Base-by-base conservation (phyloP, 2,888 invertebrate genomes). In the Branchipolynoe longqiensis region DNA sequence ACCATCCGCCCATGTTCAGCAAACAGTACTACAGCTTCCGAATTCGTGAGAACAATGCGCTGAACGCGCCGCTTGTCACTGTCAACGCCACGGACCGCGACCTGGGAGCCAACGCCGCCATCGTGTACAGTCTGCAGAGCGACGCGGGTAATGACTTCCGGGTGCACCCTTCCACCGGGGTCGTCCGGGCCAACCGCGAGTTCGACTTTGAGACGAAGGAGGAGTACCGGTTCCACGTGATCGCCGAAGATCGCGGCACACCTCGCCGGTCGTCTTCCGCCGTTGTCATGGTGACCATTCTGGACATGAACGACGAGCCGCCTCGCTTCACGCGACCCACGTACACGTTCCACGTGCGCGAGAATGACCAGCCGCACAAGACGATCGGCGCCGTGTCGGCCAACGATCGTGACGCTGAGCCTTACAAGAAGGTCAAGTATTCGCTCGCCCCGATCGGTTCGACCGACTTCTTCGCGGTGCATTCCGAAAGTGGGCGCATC, bases 1-100 rank as follows among this genome's bases (percentile, higher is more conserved):
- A 98, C 94, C 98, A 98, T 93, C 96, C 97, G 92, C 98, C 98
- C 0, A 95, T 96, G 82, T 98, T 98, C 93, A 96, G 87, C 6
- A 81, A 88, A 28, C 33, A 69, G n/a, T 86, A 83, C 6, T 90
- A 90, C 74, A 85, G 85, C 22, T 88, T 88, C 48, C 87, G 87
- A 28, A 84, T 91, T 1, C 84, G 85, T 64, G 92, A 92, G 86
- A 90, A 91, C 64, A 90, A 89, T 28, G 64, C 78, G 6, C 82
- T 87, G 28, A 89, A 89, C n/a, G 86, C 88, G 40, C 82, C 96
- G 12, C 97, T 98, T 0, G 96, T 96, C 1, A 96, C 96, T 88
- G 96, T 98, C 2, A 95, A 96, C 58, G 98, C 98, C 0, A 98
- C 94, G 94, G 98, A 98, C 94, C 95, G 95, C 8, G 98, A 98